These are phyloP conservation scores for Toxotes jaculatrix DNA, from an alignment of 2,113 vertebrate genomes.

Conservation along the genomic window DNA sequence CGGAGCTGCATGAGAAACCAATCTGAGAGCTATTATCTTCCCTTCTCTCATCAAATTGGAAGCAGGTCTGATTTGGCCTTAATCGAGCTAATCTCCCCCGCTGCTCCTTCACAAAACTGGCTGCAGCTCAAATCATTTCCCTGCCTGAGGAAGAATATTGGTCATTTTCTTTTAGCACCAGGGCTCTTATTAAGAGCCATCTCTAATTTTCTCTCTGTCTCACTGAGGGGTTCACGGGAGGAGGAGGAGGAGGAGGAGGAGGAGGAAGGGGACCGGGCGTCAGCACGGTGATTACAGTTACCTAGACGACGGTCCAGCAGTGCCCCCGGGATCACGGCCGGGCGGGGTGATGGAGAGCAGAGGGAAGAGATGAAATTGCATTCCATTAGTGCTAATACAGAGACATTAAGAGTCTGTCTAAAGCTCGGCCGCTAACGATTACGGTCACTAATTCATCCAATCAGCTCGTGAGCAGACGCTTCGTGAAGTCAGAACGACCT, in stretches of 20 bases:
- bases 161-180: constrained; percentile 76
- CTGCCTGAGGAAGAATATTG: constrained; percentile 66
- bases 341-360: constrained; percentile 76
- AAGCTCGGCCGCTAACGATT: constrained; percentile 66
- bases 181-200: constrained; percentile 73
- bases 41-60: constrained; percentile 70
- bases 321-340: constrained; percentile 60
- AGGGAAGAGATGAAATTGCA: constrained; percentile 84
- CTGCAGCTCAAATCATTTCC: constrained; percentile 71
- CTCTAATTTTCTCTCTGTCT: constrained; percentile 75
- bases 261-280: constrained; percentile 58
- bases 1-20: constrained; percentile 66
- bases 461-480: constrained; percentile 78
- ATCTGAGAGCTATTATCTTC: constrained; percentile 71
- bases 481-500: constrained; percentile 61
- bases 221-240: constrained; percentile 61
- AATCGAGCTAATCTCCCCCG: constrained; percentile 78
- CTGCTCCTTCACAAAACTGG: constrained; percentile 65
- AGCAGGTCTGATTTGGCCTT: constrained; percentile 78
- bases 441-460: constrained; percentile 83
- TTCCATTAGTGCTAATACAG: constrained; percentile 88
- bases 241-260: constrained; percentile 50
- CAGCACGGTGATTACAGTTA: constrained; percentile 82
- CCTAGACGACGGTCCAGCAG: constrained; percentile 81
- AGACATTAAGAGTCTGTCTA: constrained; percentile 81